Base-by-base conservation (phyloP, 1,140 invertebrate species). In the Drosophila parvula region DNA sequence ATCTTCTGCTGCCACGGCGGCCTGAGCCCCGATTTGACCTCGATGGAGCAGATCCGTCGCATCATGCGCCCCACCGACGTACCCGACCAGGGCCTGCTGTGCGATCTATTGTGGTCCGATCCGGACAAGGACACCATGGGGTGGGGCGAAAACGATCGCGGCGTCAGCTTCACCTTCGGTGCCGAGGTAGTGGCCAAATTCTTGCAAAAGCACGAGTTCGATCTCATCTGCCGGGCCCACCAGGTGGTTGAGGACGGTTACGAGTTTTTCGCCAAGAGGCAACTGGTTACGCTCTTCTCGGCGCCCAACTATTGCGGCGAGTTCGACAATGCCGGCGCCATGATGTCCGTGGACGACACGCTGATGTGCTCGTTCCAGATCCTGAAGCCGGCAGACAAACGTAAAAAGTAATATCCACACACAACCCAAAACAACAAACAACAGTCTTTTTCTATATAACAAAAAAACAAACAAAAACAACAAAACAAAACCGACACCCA, bases 331-430 rank as follows among this genome's bases (percentile, higher is more conserved):
- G 99, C 99, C 59, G 94, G 94, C 70, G 98, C 98, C 60, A 99
- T 99, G 97, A 99, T 99, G 98, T 98, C 97, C 77, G 99, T 99
- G 55, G 99, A 99, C 94, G 99, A 99, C 91, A 98, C 98, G 50
- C 94, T 99, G 22, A 99, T 99, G 98, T 99, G 99, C 94, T 99
- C 98, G 92, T 99, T 96, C 94, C 94, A 99, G 96, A 99, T 99
- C 82, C 93, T 99, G 92, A 99, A 99, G 94, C 98, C 98, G 75
- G 98, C 98, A 8, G 98, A 99, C 93, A 99, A 99, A 94, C 98
- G 99, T 94, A 98, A 98, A 92, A 98, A 98, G 93, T 98, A 99
- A 92, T 99, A 99, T 93, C 94, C 94, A 83, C 95, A 95, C 90
- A 96, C 47, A 36, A 11, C 5, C 9, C 95, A 50, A 76, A 95